A percentile compares a stretch with the other conserved stretches of the same genome.
These are phyloP conservation scores for Sibirionetta formosa DNA, from an alignment of 2,797 vertebrate genomes.

Conservation along the genomic window DNA sequence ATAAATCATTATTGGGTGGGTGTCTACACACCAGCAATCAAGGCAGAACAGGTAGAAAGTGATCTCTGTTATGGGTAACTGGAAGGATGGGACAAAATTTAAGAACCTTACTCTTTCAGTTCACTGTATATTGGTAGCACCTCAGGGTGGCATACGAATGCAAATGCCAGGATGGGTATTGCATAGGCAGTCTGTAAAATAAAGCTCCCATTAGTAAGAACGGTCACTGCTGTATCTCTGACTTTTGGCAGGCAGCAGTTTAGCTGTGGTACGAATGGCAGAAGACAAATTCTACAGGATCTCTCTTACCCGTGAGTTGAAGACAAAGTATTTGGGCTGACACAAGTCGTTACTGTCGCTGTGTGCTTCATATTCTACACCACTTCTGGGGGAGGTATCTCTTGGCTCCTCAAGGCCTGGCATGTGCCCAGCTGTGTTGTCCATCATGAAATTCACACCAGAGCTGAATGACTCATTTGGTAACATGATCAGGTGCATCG, in stretches of 20 bases:
- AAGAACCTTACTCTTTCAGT: constrained; percentile 93
- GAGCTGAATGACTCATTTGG: constrained; percentile 80
- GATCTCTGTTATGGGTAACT: constrained; percentile 6
- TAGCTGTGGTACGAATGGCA: not conserved
- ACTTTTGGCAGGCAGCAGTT: constrained; percentile 1
- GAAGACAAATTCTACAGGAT: not conserved
- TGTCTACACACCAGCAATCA: not conserved
- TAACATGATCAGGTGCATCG: constrained; percentile 75
- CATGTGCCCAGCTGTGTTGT: constrained; percentile 84
- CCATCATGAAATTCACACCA: constrained; percentile 87
- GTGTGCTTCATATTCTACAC: constrained; percentile 84
- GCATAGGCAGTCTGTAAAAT: constrained; percentile 94
- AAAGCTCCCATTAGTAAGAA: constrained; percentile 68
- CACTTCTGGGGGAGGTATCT: constrained; percentile 63
- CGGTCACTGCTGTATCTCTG: not conserved
- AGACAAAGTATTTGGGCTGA: constrained; percentile 93
- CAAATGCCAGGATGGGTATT: constrained; percentile 96
- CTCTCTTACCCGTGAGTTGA: constrained; percentile 93
- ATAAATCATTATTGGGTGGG: not conserved
- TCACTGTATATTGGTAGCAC: constrained; percentile 99
- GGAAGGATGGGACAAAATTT: constrained; percentile 59
- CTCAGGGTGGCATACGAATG: constrained; percentile 98
- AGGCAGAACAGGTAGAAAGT: not conserved
- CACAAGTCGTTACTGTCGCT: constrained; percentile 88
- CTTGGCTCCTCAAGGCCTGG: constrained; percentile 67